phyloP scores from a whole-genome alignment of 2,888 invertebrate species.

The Zele albiditarsus region DNA sequence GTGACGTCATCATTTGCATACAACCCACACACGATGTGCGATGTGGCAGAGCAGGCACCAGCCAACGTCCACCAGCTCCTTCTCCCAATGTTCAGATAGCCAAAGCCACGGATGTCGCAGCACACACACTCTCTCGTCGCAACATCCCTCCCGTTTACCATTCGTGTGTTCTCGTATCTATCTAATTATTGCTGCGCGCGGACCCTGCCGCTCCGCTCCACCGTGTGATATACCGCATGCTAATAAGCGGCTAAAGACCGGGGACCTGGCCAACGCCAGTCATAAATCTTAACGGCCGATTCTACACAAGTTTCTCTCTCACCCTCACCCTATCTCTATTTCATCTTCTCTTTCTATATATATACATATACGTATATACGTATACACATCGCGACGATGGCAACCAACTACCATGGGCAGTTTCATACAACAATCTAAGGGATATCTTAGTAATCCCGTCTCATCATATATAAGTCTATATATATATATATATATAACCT shows the following conservation, averaged over 20 bases:
- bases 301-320: slow-evolving; percentile 47
- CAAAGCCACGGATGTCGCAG: slow-evolving; percentile 26
- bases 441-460: neutral
- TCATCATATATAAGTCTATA: neutral
- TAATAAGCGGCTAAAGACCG: slow-evolving; percentile 73
- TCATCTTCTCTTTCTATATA: neutral
- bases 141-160: slow-evolving; percentile 51
- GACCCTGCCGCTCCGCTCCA: slow-evolving; percentile 61
- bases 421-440: neutral
- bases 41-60: slow-evolving; percentile 57
- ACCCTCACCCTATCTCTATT: no score
- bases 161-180: slow-evolving; percentile 70
- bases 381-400: neutral
- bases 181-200: slow-evolving; percentile 73
- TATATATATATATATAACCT: no score
- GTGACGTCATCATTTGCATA: slow-evolving; percentile 72
- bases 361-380: neutral
- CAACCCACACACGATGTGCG: slow-evolving; percentile 59
- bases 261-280: slow-evolving; percentile 64
- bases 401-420: neutral
- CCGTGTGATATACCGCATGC: slow-evolving; percentile 72
- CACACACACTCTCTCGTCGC: slow-evolving; percentile 33
- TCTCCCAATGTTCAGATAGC: slow-evolving; percentile 34
- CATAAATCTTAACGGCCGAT: slow-evolving; percentile 70
- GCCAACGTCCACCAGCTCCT: slow-evolving; percentile 54